phyloP scores from a whole-genome alignment of 2,113 vertebrate species.

The Erythrolamprus reginae region DNA sequence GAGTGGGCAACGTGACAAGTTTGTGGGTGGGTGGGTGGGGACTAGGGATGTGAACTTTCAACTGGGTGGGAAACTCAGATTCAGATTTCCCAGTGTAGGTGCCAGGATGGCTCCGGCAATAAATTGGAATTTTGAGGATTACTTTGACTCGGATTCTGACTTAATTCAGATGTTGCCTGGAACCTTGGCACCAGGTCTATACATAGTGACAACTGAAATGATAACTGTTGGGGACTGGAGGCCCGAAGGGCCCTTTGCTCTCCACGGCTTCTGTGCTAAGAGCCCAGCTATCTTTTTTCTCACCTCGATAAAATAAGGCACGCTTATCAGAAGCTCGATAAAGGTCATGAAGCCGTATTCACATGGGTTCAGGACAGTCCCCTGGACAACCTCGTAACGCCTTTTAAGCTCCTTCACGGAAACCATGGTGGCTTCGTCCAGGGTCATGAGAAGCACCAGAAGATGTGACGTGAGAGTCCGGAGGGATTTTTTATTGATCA shows the following conservation, averaged over 20 bases:
- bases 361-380: conserved; percentile 83
- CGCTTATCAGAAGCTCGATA: conserved; percentile 87
- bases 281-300: background rate
- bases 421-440: conserved; percentile 71
- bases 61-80: no score
- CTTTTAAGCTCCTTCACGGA: conserved; percentile 78
- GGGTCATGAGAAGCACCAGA: conserved; percentile 90
- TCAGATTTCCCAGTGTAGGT: no score
- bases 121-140: no score
- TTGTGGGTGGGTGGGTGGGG: no score
- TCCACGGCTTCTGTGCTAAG: background rate
- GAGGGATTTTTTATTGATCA: conserved; percentile 94
- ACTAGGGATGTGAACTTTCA: no score
- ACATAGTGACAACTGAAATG: no score
- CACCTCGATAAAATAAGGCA: conserved; percentile 94
- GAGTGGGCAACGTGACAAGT: no score
- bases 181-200: no score
- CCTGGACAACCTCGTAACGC: conserved; percentile 73
- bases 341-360: conserved; percentile 97
- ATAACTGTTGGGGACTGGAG: background rate
- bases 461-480: conserved; percentile 87
- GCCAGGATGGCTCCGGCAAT: no score
- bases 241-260: background rate
- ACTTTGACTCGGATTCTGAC: no score
- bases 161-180: no score